Evolutionary conservation across 2,888 invertebrate genomes (phyloP), one percentile per base, ranked within the genome.

Genomic region (Lycaena phlaeas): DNA sequence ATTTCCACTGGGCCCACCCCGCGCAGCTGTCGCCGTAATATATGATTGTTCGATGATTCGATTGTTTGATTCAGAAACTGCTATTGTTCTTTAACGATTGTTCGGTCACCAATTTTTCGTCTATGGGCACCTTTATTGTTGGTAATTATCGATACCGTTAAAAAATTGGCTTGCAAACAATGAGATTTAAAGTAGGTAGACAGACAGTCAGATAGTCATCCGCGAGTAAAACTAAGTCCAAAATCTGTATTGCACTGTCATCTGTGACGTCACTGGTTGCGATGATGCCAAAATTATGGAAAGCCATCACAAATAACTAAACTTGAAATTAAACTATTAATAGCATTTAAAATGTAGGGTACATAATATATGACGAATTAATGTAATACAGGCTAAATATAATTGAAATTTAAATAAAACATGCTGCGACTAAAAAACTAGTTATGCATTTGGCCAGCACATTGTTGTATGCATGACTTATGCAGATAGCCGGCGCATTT

Each of bases 21-120:
- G 59, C 57, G 68, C 82, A 79, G 81, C 81, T 81, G 82, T 76
- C 79, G 72, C 65, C 53, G 56, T 61, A 59, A 63, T 64, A 61
- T 62, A 61, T 55, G 56, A 61, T 29, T 39, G 26, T 67, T 64
- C 63, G 66, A 61, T 56, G 56, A 57, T 75, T 73, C 74, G 72
- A 77, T 79, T 81, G 78, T 79, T 78, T 70, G 73, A 76, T 71
- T 63, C 69, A 54, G 63, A 67, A 63, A 56, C 56, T 53, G 50
- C 41, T 49, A 68, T 79, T 79, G 78, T 78, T 74, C 77, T 59
- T 57, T 49, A 49, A 42, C 45, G 48, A 52, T 50, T 49, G 50
- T 47, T 46, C 49, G 38, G 38, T 42, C 18, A 34, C 42, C 45
- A 42, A 48, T 40, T 49, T 48, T 50, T 47, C 47, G 36, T 46